Percentiles rank a stretch among this genome's conserved stretches.
Conservation (phyloP, 2,113 vertebrate species). For the Prionailurus bengalensis region DNA sequence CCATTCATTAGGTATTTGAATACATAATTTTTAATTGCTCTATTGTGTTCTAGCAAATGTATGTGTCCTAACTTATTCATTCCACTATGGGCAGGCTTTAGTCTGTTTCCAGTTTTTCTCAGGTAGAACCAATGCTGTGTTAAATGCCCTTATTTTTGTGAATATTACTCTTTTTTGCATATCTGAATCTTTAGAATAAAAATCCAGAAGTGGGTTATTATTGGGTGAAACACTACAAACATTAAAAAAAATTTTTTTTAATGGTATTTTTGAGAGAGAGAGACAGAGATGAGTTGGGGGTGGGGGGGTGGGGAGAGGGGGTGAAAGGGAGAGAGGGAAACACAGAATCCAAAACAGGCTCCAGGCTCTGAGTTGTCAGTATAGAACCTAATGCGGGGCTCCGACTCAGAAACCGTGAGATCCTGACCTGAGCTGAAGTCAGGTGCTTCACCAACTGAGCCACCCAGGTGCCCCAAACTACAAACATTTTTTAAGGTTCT, state of each 20-base stretch:
- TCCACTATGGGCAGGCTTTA: neutral
- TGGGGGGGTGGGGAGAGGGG: too few species aligned
- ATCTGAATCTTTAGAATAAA: conserved; percentile 40
- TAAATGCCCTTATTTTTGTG: conserved; percentile 44
- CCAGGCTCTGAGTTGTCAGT: too few species aligned
- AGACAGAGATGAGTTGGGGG: too few species aligned
- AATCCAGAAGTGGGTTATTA: conserved; percentile 11
- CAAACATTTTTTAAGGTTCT: conserved; percentile 47
- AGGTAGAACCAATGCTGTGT: neutral
- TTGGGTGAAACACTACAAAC: neutral
- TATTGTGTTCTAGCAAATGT: neutral
- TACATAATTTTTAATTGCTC: conserved; percentile 52
- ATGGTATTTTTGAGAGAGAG: too few species aligned
- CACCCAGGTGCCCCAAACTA: neutral
- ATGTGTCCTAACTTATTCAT: conserved; percentile 25
- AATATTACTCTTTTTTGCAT: conserved; percentile 27
- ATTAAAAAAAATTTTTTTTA: neutral
- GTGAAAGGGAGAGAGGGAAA: too few species aligned
- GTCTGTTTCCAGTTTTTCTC: conserved; percentile 53
- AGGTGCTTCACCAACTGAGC: too few species aligned
- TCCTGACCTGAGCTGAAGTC: too few species aligned
- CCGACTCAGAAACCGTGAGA: too few species aligned
- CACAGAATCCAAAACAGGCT: too few species aligned
- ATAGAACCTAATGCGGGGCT: too few species aligned
- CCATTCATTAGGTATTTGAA: neutral